Percentiles rank a stretch among this genome's conserved stretches.
These are phyloP conservation scores for Labeo calbasu DNA, from an alignment of 2,797 vertebrate species.

Conservation along the genomic window DNA sequence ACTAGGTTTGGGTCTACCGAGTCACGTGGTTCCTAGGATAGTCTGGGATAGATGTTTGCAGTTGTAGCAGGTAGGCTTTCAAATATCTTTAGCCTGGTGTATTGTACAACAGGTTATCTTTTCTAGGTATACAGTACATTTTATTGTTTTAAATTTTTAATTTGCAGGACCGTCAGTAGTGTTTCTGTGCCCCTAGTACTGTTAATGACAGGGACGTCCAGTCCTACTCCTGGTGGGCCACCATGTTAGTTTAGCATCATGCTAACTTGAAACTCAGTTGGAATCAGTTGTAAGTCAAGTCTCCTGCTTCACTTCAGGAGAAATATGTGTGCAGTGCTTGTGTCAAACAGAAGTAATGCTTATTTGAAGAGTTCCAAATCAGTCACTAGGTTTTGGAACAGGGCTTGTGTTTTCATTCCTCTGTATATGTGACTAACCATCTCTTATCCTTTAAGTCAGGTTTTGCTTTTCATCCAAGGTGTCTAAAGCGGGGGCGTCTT, in stretches of 20 bases:
- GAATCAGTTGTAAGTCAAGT: slow-evolving; percentile 11
- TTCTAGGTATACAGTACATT: neutral
- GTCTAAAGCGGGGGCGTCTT: neutral
- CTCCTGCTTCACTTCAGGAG: neutral
- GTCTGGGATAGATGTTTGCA: neutral
- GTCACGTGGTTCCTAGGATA: neutral
- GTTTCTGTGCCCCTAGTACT: neutral
- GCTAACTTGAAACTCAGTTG: slow-evolving; percentile 1
- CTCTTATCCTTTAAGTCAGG: slow-evolving; percentile 2
- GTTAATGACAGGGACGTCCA: neutral
- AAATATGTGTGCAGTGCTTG: neutral
- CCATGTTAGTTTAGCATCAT: neutral
- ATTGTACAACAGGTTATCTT: neutral
- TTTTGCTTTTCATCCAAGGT: neutral
- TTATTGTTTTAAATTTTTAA: neutral
- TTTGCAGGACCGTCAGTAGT: neutral
- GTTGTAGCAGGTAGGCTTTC: neutral
- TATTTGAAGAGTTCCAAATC: neutral
- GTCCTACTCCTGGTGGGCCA: neutral
- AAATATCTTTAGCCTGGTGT: neutral
- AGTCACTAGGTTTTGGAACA: slow-evolving; percentile 24
- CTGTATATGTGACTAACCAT: slow-evolving; percentile 25
- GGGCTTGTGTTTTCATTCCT: slow-evolving; percentile 19
- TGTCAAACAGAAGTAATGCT: neutral
- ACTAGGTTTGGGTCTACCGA: neutral